These are phyloP conservation scores for Anguilla anguilla DNA, from an alignment of 2,797 vertebrate species.

Conservation along the genomic window DNA sequence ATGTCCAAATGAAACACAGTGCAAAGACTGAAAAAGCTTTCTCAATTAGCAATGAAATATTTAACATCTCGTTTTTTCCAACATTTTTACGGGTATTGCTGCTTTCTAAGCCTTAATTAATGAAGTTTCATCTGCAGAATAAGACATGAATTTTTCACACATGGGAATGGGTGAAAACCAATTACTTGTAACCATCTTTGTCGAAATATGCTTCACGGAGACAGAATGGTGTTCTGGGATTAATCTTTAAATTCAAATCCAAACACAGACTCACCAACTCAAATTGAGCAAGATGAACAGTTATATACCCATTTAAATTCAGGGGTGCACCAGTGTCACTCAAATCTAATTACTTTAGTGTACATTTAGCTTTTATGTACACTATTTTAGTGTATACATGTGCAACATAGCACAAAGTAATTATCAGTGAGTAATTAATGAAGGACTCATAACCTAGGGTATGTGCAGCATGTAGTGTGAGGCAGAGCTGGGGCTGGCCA, in stretches of 20 bases:
- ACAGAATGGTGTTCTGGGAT: not conserved
- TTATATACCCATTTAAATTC: not conserved
- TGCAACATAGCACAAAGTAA: not conserved
- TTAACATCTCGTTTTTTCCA: not conserved
- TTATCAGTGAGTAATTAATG: not conserved
- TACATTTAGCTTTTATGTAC: not conserved
- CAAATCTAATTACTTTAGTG: not conserved
- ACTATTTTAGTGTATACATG: not conserved
- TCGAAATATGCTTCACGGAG: not conserved
- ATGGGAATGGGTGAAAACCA: not conserved
- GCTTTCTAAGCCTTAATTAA: not conserved
- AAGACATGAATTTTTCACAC: not conserved
- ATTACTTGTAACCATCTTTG: not conserved
- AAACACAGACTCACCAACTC: not conserved
- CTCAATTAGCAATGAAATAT: conserved; percentile 15
- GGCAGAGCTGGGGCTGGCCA: no score
- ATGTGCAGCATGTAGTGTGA: no score
- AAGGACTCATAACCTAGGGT: not conserved
- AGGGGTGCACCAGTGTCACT: not conserved
- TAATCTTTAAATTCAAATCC: not conserved
- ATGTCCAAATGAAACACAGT: not conserved
- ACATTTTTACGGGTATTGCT: not conserved
- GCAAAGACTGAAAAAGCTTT: not conserved
- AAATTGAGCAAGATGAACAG: not conserved
- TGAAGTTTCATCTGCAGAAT: not conserved